Evolutionary conservation across 1,140 invertebrate genomes (phyloP), one percentile per base, ranked within the genome.

Genomic region (Drosophila sp.): DNA sequence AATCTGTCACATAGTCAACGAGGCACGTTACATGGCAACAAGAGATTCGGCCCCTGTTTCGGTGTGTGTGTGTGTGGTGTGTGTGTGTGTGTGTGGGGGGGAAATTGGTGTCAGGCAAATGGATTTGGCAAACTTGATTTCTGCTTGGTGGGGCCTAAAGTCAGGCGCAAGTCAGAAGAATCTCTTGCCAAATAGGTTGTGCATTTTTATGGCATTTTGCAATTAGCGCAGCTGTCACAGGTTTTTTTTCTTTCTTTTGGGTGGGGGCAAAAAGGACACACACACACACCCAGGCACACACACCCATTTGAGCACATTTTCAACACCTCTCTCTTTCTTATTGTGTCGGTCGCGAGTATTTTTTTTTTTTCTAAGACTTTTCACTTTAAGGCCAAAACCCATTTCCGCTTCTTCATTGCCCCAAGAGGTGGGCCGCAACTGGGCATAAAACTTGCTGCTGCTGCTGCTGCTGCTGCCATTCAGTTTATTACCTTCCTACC

Each of bases 191-290:
- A 72, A 84, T 79, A 80, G 80, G 84, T 89, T 72, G 60, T 66
- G 57, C 73, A 74, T 80, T 89, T 87, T 87, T 89, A 87, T 87
- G 80, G 70, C 67, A 44, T 58, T 87, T 87, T 89, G 80, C 84
- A 87, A 87, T 87, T 87, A 87, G 76, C 68, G 58, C 57, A 60
- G 56, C 79, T 82, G 82, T 69, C 82, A 85, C n/a, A 55, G 40
- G 23, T 62, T 58, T 50, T 38, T 38, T 17, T 17, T 17, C 17
- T 17, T 17, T 17, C 17, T 17, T 17, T 17, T 17, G 17, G 17
- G 3, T 8, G 68, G 72, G 56, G 62, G 69, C 61, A 74, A 25
- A 38, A 38, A 72, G 68, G 60, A 61, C 70, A 67, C 64, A 72
- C 62, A 61, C 72, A 17, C 72, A 32, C 44, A 35, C 35, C 10